Conservation (phyloP, 2,113 vertebrate genomes). For the Rhinoderma darwinii region DNA sequence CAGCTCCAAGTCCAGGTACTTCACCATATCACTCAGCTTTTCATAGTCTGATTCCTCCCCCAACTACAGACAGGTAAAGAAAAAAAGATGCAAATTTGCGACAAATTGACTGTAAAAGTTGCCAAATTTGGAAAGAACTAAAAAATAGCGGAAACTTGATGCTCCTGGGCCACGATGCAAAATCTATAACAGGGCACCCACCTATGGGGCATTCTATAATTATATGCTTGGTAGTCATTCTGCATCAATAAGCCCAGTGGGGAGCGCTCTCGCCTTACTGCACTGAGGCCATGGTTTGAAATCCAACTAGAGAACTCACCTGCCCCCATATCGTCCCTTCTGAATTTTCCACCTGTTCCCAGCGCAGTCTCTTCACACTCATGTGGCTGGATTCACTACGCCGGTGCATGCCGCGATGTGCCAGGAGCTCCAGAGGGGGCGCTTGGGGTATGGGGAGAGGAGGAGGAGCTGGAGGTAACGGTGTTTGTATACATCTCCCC, state of each 20-base stretch:
- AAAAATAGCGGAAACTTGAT: too few relatives aligned
- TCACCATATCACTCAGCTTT: slow-evolving; percentile 98
- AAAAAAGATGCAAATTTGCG: too few relatives aligned
- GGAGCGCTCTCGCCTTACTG: neutral
- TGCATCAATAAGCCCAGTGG: too few relatives aligned
- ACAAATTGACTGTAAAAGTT: too few relatives aligned
- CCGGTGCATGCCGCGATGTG: slow-evolving; percentile 79
- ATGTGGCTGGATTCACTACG: slow-evolving; percentile 91
- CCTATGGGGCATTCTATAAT: too few relatives aligned
- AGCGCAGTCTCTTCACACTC: slow-evolving; percentile 96
- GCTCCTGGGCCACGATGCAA: too few relatives aligned
- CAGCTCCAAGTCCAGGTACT: slow-evolving; percentile 96
- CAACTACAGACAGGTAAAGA: slow-evolving; percentile 70
- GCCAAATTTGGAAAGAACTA: too few relatives aligned
- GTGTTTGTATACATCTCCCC: slow-evolving; percentile 71
- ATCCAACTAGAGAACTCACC: slow-evolving; percentile 69
- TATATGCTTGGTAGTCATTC: too few relatives aligned
- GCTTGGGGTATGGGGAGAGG: slow-evolving; percentile 69
- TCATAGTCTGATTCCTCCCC: slow-evolving; percentile 94
- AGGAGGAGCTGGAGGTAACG: slow-evolving; percentile 76
- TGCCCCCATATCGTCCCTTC: slow-evolving; percentile 99
- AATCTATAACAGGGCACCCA: too few relatives aligned
- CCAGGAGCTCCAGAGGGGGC: slow-evolving; percentile 66
- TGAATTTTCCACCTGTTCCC: slow-evolving; percentile 97
- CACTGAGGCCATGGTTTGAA: neutral